phyloP scores from a whole-genome alignment of 2,113 vertebrate species.

The Sylvicapra grimmia region DNA sequence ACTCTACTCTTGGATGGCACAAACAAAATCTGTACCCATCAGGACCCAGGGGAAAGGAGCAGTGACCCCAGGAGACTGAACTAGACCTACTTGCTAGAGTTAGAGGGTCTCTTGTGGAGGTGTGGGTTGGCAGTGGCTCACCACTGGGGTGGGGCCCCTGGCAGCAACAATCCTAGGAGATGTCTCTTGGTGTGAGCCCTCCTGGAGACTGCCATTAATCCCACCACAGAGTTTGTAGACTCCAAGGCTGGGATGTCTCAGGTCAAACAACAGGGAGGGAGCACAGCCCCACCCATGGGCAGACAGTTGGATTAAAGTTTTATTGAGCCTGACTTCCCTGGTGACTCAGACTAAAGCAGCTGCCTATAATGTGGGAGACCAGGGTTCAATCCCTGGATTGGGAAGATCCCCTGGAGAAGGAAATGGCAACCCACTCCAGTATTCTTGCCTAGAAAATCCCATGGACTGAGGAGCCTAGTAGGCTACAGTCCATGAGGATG shows the following conservation, averaged over 20 bases:
- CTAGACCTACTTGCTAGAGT: not conserved
- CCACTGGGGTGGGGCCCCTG: not conserved
- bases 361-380: no score
- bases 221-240: not conserved
- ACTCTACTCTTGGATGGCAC: not conserved
- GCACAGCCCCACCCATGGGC: not conserved
- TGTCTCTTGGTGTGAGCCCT: not conserved
- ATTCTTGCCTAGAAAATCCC: no score
- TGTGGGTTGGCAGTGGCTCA: not conserved
- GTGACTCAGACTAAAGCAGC: no score
- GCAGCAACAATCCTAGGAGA: not conserved
- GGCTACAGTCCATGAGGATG: no score
- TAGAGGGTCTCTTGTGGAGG: not conserved
- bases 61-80: not conserved
- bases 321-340: no score
- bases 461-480: no score
- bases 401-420: no score
- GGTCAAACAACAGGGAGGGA: not conserved
- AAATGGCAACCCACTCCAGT: no score
- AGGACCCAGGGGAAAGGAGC: not conserved
- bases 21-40: not conserved
- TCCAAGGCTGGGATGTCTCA: not conserved
- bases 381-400: rapidly evolving
- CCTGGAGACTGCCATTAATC: not conserved
- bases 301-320: not conserved